Evolutionary conservation across 2,113 vertebrate species (phyloP).

Genomic region (Bagarius yarrelli): DNA sequence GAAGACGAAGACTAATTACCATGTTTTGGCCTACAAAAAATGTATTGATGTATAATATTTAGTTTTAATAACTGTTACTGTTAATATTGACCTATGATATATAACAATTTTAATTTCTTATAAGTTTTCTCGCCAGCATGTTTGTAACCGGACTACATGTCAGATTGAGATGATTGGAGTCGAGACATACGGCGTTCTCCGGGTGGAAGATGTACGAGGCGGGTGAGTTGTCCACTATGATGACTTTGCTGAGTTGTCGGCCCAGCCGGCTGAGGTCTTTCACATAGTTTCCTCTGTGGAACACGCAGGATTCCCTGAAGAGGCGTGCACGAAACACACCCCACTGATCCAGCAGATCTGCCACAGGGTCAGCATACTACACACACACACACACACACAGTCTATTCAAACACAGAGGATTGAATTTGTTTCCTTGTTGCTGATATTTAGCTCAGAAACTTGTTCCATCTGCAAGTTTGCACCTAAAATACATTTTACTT

Average conservation of each 20-base stretch:
- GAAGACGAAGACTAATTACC: no score
- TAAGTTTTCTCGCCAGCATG: no score
- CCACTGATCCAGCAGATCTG: slow-evolving; percentile 93
- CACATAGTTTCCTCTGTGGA: slow-evolving; percentile 96
- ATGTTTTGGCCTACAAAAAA: no score
- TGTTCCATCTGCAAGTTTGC: no score
- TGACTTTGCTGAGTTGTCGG: slow-evolving; percentile 90
- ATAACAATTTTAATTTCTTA: no score
- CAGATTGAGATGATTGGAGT: not conserved
- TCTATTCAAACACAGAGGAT: not conserved
- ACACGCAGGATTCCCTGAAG: slow-evolving; percentile 97
- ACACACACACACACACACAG: not conserved
- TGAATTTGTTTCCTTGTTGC: not conserved
- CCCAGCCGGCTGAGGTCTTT: slow-evolving; percentile 97
- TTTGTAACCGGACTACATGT: not conserved
- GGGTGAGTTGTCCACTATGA: slow-evolving; percentile 97
- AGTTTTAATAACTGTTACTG: no score
- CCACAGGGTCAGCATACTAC: slow-evolving; percentile 96
- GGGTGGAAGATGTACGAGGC: slow-evolving; percentile 98
- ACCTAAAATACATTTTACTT: not conserved
- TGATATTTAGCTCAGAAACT: not conserved
- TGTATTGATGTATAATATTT: no score
- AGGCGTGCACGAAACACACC: slow-evolving; percentile 92
- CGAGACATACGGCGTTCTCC: slow-evolving; percentile 89
- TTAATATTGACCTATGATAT: no score